A percentile compares a stretch with the other conserved stretches of the same genome.
Evolutionary conservation across 2,888 invertebrate species (phyloP).

Genomic region (Prionchulus punctatus): DNA sequence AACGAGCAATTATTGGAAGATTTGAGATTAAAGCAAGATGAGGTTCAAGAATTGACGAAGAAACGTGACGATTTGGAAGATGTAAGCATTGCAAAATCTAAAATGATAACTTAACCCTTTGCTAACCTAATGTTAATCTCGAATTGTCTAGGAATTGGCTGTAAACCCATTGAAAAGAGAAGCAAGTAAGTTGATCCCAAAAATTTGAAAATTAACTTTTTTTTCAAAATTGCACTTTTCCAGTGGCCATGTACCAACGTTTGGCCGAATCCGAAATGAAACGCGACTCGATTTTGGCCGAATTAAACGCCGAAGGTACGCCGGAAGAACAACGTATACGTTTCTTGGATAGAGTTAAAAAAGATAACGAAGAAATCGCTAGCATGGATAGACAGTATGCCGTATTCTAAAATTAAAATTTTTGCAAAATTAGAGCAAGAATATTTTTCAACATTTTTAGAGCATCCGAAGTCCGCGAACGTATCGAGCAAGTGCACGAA

Average conservation of each 20-base stretch:
- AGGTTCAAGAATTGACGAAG: conserved; percentile 48
- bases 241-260: conserved; percentile 45
- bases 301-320: conserved; percentile 51
- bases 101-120: no score
- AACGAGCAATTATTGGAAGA: conserved; percentile 43
- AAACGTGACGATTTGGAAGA: conserved; percentile 52
- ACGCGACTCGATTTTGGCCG: conserved; percentile 49
- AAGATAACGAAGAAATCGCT: conserved; percentile 60
- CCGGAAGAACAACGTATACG: conserved; percentile 62
- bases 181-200: conserved; percentile 17
- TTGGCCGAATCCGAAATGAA: conserved; percentile 47
- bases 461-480: conserved; percentile 50
- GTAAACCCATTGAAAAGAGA: conserved; percentile 29
- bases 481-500: conserved; percentile 50
- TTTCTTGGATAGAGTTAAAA: conserved; percentile 53
- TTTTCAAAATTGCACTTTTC: conserved; percentile 1
- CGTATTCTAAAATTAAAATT: no score
- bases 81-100: conserved; percentile 34
- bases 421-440: no score
- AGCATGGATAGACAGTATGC: conserved; percentile 54
- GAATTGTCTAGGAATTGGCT: conserved; percentile 19
- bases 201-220: background rate
- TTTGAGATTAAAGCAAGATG: conserved; percentile 39
- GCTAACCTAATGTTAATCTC: no score
- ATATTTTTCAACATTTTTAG: conserved; percentile 12